Percentiles rank a stretch among this genome's conserved stretches.
Conservation (phyloP, 2,113 vertebrate species). For the Dasyurus viverrinus region DNA sequence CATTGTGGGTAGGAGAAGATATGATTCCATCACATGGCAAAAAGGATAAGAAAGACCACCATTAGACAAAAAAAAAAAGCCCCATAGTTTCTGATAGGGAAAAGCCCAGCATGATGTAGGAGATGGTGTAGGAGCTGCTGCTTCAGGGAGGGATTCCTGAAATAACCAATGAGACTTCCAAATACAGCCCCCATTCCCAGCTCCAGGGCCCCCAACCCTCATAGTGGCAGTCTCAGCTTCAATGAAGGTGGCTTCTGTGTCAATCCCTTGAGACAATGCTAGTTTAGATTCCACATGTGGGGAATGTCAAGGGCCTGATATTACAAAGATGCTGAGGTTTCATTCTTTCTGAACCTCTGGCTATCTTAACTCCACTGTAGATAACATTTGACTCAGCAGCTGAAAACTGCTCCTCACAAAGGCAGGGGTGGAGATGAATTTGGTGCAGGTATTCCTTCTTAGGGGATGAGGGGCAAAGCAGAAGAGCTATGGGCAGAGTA, state of each 20-base stretch:
- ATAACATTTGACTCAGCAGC: background rate
- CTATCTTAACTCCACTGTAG: background rate
- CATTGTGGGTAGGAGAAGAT: constrained; percentile 78
- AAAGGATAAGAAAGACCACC: constrained; percentile 79
- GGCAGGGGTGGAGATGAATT: background rate
- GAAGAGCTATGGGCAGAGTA: background rate
- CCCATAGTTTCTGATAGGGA: constrained; percentile 83
- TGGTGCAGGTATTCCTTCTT: background rate
- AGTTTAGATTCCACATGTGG: constrained; percentile 61
- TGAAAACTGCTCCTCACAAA: background rate
- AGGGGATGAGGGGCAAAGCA: background rate
- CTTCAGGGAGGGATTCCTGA: background rate
- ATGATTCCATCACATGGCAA: constrained; percentile 77
- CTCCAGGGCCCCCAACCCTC: background rate
- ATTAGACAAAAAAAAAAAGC: constrained; percentile 81
- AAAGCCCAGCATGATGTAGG: constrained; percentile 57
- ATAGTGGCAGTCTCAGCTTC: constrained; percentile 77
- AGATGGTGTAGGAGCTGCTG: constrained; percentile 38
- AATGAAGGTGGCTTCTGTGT: constrained; percentile 82
- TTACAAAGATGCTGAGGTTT: background rate
- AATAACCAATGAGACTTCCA: constrained; percentile 57
- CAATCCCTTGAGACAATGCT: constrained; percentile 72
- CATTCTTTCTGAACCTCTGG: background rate
- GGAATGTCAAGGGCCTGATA: background rate
- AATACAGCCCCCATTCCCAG: constrained; percentile 15